Evolutionary conservation across 2,888 invertebrate genomes (phyloP), one percentile per base, ranked within the genome.

Genomic region (Dichetophora obliterata): DNA sequence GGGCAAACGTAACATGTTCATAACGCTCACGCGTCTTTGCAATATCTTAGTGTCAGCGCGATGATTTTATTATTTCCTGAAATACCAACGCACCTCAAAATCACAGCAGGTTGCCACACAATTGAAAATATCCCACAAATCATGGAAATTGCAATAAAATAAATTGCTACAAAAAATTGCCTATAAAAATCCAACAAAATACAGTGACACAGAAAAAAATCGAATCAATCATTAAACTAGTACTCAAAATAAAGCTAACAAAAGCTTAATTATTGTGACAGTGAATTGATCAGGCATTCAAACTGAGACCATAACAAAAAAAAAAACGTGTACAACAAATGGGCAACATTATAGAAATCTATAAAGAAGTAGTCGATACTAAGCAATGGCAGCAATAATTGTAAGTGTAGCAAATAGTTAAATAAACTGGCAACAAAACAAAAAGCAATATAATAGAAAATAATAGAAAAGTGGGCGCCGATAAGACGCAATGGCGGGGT

Each of bases 61-160:
- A 31, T 31, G 31, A 31, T 24, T 34, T 19, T 37, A 59, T 37
- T 65, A 19, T 66, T 66, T 66, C 66, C 66, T 66, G 66, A 66
- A 65, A 66, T 66, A 34, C 66, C 66, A 34, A 66, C 66, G 66
- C 66, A 37, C 66, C 66, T 66, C 22, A 37, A 66, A 59, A 66
- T 37, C 66, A 22, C 43, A 66, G 66, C 66, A 22, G 31, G 66
- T 66, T 37, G 66, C 11, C 66, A 37, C 43, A 37, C n/a, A 66
- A 66, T 66, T 66, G 31, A 37, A 37, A 37, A 59, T 22, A 43
- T 8, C 71, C 27, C 54, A n/a, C 71, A 71, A 54, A 57, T 71
- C 22, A 57, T 27, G n/a, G 19, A 34, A 37, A 71, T 16, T 27
- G 57, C 50, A 50, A 48, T 22, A 48, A 50, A 8, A 68, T n/a